phyloP scores from a whole-genome alignment of 2,113 vertebrate genomes.

The Pardalotus punctatus region DNA sequence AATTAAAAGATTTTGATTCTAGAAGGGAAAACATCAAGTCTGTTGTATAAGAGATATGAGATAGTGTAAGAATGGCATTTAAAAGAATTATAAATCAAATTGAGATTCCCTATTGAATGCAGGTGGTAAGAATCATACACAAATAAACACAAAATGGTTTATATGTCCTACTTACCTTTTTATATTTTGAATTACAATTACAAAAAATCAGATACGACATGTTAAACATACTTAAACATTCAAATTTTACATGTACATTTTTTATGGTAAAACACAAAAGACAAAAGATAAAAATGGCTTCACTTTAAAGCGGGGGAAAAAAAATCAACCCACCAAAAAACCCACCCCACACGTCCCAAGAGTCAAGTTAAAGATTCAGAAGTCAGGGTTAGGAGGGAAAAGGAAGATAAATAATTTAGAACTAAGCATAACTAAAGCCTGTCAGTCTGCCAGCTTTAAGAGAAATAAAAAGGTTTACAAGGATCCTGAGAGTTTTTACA shows the following conservation, averaged over 20 bases:
- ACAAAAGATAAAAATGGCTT: conserved; percentile 57
- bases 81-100: neutral
- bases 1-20: neutral
- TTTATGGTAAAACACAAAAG: conserved; percentile 29
- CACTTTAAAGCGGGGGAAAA: neutral
- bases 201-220: neutral
- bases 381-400: conserved; percentile 42
- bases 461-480: conserved; percentile 62
- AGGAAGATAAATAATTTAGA: conserved; percentile 73
- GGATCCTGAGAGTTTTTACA: conserved; percentile 52
- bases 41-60: neutral
- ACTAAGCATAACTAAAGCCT: conserved; percentile 69
- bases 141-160: neutral
- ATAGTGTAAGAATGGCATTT: neutral
- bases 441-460: conserved; percentile 59
- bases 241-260: neutral
- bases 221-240: neutral
- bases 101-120: neutral
- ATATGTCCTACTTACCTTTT: neutral
- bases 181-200: neutral
- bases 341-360: neutral
- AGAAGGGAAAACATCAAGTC: neutral
- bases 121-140: neutral
- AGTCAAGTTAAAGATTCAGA: conserved; percentile 65
- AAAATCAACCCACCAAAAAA: neutral